Evolutionary conservation across 1,140 invertebrate species (phyloP), one percentile per base, ranked within the genome.

Genomic region (Kradibia gibbosae): DNA sequence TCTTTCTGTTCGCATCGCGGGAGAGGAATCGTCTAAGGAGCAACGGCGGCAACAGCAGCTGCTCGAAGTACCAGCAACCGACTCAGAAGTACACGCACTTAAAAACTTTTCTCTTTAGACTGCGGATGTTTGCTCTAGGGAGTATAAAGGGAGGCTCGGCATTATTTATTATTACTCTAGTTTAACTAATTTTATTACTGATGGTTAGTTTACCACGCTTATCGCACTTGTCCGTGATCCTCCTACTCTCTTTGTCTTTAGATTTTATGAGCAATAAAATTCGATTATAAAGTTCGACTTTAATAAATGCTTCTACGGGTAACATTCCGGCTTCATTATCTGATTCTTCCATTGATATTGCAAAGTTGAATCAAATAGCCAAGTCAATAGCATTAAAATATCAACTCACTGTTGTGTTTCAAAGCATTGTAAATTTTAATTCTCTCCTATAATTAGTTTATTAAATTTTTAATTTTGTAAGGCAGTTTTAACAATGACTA

Each of bases 111-210:
- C 25, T 42, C 0, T 62, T 65, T 62, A n/a, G 55, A 48, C 36
- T 60, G 36, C 3, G 60, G 13, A 25, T 62, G 57, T 62, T 76
- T 77, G 74, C 65, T 65, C 48, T 77, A 11, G 20, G 25, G 13
- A 11, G 7, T 4, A 25, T 10, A 60, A 34, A 67, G 31, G n/a
- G 62, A 0, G 0, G n/a, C 22, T 7, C 5, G 13, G 2, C 20
- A 28, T 31, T 72, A 72, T 50, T 72, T 72, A 50, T 72, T 72
- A 72, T 48, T 72, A 5, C 20, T n/a, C 3, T 31, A 72, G 70
- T 31, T 50, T 72, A 48, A 3, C 45, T 72, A 72, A 72, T 72
- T 50, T 48, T 15, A 72, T 50, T 50, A 50, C 36, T 25, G 0
- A 11, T 25, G 5, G n/a, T 45, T 22, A 45, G 28, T 22, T 11